A percentile compares a stretch with the other conserved stretches of the same genome.
Conservation (phyloP, 1,140 invertebrate genomes). For the Popillia japonica region DNA sequence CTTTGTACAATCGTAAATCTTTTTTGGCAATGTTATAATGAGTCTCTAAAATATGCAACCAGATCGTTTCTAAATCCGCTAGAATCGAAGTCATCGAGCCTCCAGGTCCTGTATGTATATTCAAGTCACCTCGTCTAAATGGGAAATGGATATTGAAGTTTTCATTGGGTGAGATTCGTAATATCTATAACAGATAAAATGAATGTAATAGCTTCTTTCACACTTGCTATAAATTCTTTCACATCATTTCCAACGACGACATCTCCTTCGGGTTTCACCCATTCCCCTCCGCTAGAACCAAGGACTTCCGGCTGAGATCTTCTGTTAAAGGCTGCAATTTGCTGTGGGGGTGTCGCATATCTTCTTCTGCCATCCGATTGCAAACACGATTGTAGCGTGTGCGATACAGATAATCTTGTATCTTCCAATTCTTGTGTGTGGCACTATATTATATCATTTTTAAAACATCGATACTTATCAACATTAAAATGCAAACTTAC, state of each 20-base stretch:
- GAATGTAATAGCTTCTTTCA: too few species aligned
- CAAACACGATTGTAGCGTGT: slow-evolving; percentile 84
- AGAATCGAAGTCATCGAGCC: slow-evolving; percentile 85
- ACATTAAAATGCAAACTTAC: slow-evolving; percentile 50
- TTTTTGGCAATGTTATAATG: slow-evolving; percentile 79
- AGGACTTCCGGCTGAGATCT: slow-evolving; percentile 74
- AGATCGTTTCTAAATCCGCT: slow-evolving; percentile 87
- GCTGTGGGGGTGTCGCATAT: slow-evolving; percentile 86
- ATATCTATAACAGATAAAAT: slow-evolving; percentile 62
- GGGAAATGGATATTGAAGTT: slow-evolving; percentile 91
- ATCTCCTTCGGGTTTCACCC: slow-evolving; percentile 70
- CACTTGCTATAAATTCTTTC: background rate
- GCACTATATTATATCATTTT: too few species aligned
- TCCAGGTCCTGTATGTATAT: slow-evolving; percentile 82
- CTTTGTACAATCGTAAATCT: slow-evolving; percentile 84
- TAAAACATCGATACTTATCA: slow-evolving; percentile 64
- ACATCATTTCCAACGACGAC: slow-evolving; percentile 73
- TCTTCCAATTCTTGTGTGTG: slow-evolving; percentile 80
- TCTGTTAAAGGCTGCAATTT: slow-evolving; percentile 86
- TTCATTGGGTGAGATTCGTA: slow-evolving; percentile 76
- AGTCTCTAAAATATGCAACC: slow-evolving; percentile 80
- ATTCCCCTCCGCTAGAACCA: slow-evolving; percentile 65
- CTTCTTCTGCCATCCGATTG: slow-evolving; percentile 80
- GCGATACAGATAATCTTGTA: slow-evolving; percentile 80
- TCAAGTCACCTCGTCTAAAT: slow-evolving; percentile 84